These are phyloP conservation scores for Zaprionus bogoriensis DNA, from an alignment of 2,888 invertebrate genomes.

Conservation along the genomic window DNA sequence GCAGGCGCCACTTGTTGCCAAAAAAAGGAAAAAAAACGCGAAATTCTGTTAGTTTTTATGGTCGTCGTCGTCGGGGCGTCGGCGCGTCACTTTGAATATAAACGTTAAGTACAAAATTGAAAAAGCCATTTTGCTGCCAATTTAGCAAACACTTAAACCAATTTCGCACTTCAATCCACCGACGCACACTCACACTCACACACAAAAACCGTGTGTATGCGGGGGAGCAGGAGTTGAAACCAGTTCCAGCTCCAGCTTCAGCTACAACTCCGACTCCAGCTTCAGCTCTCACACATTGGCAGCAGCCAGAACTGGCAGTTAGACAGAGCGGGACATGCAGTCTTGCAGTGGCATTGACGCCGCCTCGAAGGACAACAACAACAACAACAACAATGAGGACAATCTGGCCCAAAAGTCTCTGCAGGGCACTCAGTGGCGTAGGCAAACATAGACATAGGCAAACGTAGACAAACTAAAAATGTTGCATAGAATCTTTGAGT, in stretches of 20 bases:
- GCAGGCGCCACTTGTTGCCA: slow-evolving; percentile 47
- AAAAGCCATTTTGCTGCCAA: slow-evolving; percentile 83
- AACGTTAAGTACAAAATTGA: slow-evolving; percentile 79
- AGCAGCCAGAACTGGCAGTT: slow-evolving; percentile 21
- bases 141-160: slow-evolving; percentile 82
- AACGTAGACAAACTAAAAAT: too few species aligned
- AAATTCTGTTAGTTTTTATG: slow-evolving; percentile 61
- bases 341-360: slow-evolving; percentile 57
- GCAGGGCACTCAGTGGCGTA: background rate
- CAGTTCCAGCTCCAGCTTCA: slow-evolving; percentile 3
- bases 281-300: slow-evolving; percentile 42
- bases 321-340: slow-evolving; percentile 34
- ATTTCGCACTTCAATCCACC: slow-evolving; percentile 81
- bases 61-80: slow-evolving; percentile 41
- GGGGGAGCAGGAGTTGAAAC: background rate
- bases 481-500: too few species aligned
- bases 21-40: slow-evolving; percentile 22
- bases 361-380: slow-evolving; percentile 18
- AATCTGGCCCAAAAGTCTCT: slow-evolving; percentile 23
- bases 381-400: slow-evolving; percentile 41
- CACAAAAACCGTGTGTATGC: slow-evolving; percentile 4
- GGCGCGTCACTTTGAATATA: slow-evolving; percentile 65
- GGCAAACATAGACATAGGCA: too few species aligned
- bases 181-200: slow-evolving; percentile 49
- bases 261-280: too few species aligned